Evolutionary conservation across 1,140 invertebrate species (phyloP).

Genomic region (Drosophila ohnishii): DNA sequence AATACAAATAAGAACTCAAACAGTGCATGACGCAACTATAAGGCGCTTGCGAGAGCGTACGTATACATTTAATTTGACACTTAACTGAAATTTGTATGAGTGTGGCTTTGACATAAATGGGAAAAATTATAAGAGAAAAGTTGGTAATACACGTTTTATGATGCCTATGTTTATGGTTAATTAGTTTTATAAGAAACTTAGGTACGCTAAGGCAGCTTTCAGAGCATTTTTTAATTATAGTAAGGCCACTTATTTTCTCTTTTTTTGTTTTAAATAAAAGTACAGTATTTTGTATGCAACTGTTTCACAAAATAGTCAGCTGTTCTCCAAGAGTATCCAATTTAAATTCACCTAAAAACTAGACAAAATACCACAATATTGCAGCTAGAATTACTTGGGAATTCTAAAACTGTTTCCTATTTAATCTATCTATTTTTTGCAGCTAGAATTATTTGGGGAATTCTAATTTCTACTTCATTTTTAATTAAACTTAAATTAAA

Average conservation of each 20-base stretch:
- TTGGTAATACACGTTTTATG: neutral
- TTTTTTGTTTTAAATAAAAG: neutral
- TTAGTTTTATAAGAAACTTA: neutral
- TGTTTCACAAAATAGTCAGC: no score
- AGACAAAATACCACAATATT: neutral
- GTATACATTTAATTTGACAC: neutral
- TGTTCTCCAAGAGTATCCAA: neutral
- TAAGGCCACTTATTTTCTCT: neutral
- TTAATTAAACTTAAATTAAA: no score
- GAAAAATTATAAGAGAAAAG: neutral
- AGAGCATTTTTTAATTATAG: neutral
- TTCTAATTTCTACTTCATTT: no score
- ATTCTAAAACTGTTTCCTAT: no score
- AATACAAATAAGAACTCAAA: constrained; percentile 22
- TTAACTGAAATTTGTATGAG: constrained; percentile 1
- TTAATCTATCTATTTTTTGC: no score
- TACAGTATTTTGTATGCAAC: no score
- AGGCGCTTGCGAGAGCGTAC: constrained; percentile 2
- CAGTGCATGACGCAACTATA: constrained; percentile 27
- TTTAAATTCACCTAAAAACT: neutral
- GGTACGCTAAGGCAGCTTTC: neutral
- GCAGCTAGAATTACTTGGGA: no score
- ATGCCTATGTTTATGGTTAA: neutral
- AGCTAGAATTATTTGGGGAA: no score
- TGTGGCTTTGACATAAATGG: neutral